phyloP scores from a whole-genome alignment of 2,113 vertebrate species.

The Elachura formosa region DNA sequence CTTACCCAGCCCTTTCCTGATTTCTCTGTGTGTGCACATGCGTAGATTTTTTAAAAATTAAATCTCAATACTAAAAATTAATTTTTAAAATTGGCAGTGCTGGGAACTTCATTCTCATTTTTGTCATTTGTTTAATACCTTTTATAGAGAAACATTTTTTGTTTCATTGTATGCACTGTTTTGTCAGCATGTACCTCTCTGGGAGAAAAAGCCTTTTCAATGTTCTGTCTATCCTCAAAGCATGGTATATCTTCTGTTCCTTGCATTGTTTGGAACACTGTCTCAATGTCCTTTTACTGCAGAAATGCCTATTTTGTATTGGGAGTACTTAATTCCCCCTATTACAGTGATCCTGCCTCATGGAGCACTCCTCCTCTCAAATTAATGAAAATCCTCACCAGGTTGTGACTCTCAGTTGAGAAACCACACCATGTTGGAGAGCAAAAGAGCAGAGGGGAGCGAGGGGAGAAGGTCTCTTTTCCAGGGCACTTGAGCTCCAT shows the following conservation, averaged over 20 bases:
- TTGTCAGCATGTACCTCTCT: conserved; percentile 81
- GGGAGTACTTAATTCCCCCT: conserved; percentile 53
- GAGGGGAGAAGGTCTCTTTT: background rate
- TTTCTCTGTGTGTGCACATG: conserved; percentile 52
- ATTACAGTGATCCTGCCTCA: conserved; percentile 73
- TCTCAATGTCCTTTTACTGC: conserved; percentile 70
- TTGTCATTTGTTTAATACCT: conserved; percentile 82
- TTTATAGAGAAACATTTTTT: conserved; percentile 61
- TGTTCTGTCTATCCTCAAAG: conserved; percentile 73
- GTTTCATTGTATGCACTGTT: conserved; percentile 74
- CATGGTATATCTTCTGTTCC: conserved; percentile 78
- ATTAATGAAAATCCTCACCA: background rate
- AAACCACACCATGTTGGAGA: background rate
- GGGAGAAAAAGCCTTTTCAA: conserved; percentile 59
- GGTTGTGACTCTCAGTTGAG: background rate
- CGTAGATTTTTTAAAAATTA: conserved; percentile 24
- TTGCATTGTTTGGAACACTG: conserved; percentile 70
- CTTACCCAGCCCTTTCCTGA: conserved; percentile 53
- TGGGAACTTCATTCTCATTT: conserved; percentile 80
- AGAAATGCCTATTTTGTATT: conserved; percentile 65
- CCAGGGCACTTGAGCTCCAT: background rate
- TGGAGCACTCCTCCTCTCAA: background rate
- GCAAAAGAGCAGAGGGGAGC: background rate
- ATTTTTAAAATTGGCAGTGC: conserved; percentile 63
- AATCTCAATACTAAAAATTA: conserved; percentile 5